Conservation (phyloP, 2,888 invertebrate genomes). For the Rotaria magnacalcarata region DNA sequence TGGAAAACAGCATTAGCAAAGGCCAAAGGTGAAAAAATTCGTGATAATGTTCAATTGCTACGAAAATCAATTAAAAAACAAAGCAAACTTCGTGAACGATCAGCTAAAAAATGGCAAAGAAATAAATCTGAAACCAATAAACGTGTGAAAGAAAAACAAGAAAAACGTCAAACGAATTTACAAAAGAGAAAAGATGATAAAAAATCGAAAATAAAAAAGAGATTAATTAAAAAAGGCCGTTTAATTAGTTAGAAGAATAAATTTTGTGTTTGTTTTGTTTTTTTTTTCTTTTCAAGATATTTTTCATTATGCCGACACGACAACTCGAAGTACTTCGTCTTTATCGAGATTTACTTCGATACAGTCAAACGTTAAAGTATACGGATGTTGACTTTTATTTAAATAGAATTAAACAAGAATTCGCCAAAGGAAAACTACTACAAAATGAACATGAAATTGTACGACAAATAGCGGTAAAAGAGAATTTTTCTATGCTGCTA, state of each 20-base stretch:
- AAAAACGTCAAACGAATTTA: slow-evolving; percentile 41
- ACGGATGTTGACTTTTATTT: slow-evolving; percentile 19
- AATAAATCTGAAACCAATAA: slow-evolving; percentile 28
- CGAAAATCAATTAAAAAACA: slow-evolving; percentile 41
- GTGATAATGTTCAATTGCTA: slow-evolving; percentile 40
- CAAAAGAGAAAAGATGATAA: slow-evolving; percentile 44
- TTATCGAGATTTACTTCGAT: slow-evolving; percentile 21
- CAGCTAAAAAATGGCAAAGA: slow-evolving; percentile 42
- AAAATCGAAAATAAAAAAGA: slow-evolving; percentile 42
- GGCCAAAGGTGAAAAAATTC: slow-evolving; percentile 40
- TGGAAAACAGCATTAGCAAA: slow-evolving; percentile 42
- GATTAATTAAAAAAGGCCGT: slow-evolving; percentile 43
- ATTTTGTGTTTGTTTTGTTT: background rate
- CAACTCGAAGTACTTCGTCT: slow-evolving; percentile 12
- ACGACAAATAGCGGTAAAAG: slow-evolving; percentile 12
- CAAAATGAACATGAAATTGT: slow-evolving; percentile 18
- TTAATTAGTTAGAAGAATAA: background rate
- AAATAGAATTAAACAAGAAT: slow-evolving; percentile 27
- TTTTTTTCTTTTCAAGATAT: background rate
- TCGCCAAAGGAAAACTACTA: slow-evolving; percentile 3
- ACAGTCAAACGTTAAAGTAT: slow-evolving; percentile 14
- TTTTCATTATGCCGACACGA: background rate
- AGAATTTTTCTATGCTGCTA: background rate
- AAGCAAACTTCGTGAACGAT: slow-evolving; percentile 39
- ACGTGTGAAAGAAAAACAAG: slow-evolving; percentile 38